Base-by-base conservation (phyloP, 1,140 invertebrate species). In the Drosophila seguyi region DNA sequence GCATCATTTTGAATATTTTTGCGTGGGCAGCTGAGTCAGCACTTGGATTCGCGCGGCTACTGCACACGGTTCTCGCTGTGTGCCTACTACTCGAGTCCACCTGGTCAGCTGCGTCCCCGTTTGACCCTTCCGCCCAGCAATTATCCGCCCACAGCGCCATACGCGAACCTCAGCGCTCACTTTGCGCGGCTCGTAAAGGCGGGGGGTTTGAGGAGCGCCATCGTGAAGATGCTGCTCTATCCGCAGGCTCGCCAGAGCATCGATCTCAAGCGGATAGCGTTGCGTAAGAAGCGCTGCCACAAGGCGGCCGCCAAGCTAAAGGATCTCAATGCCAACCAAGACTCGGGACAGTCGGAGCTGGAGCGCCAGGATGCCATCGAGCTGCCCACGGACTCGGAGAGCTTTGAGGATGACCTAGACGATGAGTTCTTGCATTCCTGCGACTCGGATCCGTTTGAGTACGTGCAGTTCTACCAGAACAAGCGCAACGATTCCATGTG, bases 161-260 rank as follows among this genome's bases (percentile, higher is more conserved):
- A 96, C 90, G 94, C 95, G 75, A 95, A 95, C 45, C 94, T 97
- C 27, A 96, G 96, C 22, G 95, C 95, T 81, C 95, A 95, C 84
- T 97, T 97, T 86, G 95, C 95, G 38, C 94, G 95, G 80, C 94
- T 97, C 48, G 95, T 97, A 10, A 95, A 95, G 84, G 94, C 95
- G 81, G 95, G 95, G 81, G 92, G 96, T 6, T 95, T 97, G 62
- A 95, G 95, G 6, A 93, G 95, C 52, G 94, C 95, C 84, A 94
- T 97, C 81, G 93, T 97, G 38, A 96, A 96, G 92, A 94, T 95
- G 90, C 93, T 97, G 42, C 93, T 97, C 29, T 96, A 96, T 92
- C 92, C 94, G 7, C 94, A 95, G 92, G 95, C 90, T 14, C 57
- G 88, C 5, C 84, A 90, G 56, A 91, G 94, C 71, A 92, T 94